These are phyloP conservation scores for Periophthalmodon schlosseri DNA, from an alignment of 2,113 vertebrate genomes.

Conservation along the genomic window DNA sequence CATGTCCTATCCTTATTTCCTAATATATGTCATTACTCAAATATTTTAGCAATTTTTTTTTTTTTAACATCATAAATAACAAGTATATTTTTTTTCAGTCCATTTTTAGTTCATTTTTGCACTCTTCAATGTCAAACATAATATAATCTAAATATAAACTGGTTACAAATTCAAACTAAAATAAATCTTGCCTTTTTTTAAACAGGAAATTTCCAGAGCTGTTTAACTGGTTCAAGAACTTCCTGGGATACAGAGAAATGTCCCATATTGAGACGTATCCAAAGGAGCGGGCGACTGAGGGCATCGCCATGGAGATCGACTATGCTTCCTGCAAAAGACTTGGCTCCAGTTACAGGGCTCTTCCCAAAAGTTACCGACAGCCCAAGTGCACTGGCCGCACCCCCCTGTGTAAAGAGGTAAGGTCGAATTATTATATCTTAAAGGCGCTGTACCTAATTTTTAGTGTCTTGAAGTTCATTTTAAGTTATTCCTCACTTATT, in stretches of 20 bases:
- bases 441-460: too few species aligned
- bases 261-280: constrained; percentile 93
- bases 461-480: too few species aligned
- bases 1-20: too few species aligned
- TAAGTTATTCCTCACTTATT: too few species aligned
- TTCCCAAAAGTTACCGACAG: constrained; percentile 98
- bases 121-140: too few species aligned
- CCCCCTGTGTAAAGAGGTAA: constrained; percentile 96
- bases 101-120: not conserved
- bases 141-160: too few species aligned
- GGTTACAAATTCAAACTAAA: not conserved
- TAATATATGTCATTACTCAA: too few species aligned
- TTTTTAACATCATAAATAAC: not conserved
- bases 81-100: too few species aligned
- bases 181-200: not conserved
- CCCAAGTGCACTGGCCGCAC: constrained; percentile 97
- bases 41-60: not conserved
- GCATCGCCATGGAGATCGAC: constrained; percentile 99
- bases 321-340: constrained; percentile 97
- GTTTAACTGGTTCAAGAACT: constrained; percentile 99
- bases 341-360: constrained; percentile 95
- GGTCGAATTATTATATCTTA: not conserved
- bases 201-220: constrained; percentile 95
- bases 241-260: constrained; percentile 93
- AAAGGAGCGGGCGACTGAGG: constrained; percentile 94